Evolutionary conservation across 1,140 invertebrate genomes (phyloP).

Genomic region (Rhizoglyphus robini): DNA sequence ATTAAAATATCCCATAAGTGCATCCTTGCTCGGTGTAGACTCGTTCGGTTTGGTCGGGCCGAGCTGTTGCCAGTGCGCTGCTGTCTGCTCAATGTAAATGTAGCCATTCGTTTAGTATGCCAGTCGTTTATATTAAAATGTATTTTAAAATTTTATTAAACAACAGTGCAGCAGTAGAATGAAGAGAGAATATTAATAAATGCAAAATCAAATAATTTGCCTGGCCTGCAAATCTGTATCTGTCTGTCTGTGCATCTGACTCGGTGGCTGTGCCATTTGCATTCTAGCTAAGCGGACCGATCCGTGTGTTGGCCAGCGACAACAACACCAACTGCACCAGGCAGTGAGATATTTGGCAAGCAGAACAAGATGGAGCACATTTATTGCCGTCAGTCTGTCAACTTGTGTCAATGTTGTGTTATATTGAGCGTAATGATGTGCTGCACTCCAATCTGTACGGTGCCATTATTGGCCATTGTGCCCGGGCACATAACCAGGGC

Average conservation of each 20-base stretch:
- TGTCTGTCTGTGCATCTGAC: background rate
- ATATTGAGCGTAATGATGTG: conserved; percentile 19
- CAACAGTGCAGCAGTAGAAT: background rate
- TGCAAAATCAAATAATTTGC: conserved; percentile 15
- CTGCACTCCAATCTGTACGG: background rate
- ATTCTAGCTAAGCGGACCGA: background rate
- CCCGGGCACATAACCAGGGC: too few species aligned
- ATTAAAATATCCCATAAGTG: conserved; percentile 11
- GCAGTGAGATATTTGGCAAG: background rate
- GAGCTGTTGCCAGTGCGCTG: background rate
- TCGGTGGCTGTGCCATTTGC: background rate
- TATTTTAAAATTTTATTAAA: conserved; percentile 16
- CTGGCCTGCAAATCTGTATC: background rate
- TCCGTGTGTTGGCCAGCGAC: background rate
- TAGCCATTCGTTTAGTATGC: conserved; percentile 8
- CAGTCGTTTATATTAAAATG: conserved; percentile 15
- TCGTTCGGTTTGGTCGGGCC: background rate
- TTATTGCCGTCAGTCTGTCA: conserved; percentile 12
- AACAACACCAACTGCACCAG: background rate
- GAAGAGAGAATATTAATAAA: conserved; percentile 8
- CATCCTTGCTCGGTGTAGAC: background rate
- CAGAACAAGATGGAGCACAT: background rate
- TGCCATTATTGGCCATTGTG: background rate
- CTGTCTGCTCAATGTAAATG: conserved; percentile 7
- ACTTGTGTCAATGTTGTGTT: background rate